These are phyloP conservation scores for Boloria euphrosyne DNA, from an alignment of 2,888 invertebrate species.

Conservation along the genomic window DNA sequence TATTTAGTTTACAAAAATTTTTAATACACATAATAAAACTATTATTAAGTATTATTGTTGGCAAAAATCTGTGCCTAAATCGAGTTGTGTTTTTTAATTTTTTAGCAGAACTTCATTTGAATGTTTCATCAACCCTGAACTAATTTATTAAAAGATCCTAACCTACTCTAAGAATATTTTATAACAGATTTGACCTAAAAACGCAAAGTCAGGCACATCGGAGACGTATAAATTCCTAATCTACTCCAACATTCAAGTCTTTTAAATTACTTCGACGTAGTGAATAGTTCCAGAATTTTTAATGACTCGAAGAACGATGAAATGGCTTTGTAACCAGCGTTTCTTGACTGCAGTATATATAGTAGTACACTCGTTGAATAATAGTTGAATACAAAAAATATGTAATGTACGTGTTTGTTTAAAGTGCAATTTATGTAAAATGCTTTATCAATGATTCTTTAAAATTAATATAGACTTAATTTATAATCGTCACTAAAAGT, in stretches of 20 bases:
- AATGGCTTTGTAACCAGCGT: not conserved
- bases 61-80: not conserved
- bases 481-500: not conserved
- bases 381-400: no score
- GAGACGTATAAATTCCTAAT: constrained; percentile 39
- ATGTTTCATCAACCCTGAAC: constrained; percentile 24
- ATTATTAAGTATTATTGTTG: constrained; percentile 36
- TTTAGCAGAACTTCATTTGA: constrained; percentile 2
- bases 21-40: constrained; percentile 41
- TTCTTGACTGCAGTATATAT: not conserved
- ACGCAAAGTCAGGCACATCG: constrained; percentile 18
- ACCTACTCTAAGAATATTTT: constrained; percentile 27
- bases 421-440: not conserved
- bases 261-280: constrained; percentile 38
- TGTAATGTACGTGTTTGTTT: no score
- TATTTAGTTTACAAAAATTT: constrained; percentile 50
- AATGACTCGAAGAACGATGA: constrained; percentile 5
- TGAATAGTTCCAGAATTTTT: constrained; percentile 18
- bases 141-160: constrained; percentile 23
- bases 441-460: not conserved
- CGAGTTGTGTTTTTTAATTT: not conserved
- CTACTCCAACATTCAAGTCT: constrained; percentile 37
- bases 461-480: not conserved
- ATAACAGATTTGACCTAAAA: constrained; percentile 32
- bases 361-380: no score